Conservation (phyloP, 23 tunicate genomes). For the Phallusia fumigata region DNA sequence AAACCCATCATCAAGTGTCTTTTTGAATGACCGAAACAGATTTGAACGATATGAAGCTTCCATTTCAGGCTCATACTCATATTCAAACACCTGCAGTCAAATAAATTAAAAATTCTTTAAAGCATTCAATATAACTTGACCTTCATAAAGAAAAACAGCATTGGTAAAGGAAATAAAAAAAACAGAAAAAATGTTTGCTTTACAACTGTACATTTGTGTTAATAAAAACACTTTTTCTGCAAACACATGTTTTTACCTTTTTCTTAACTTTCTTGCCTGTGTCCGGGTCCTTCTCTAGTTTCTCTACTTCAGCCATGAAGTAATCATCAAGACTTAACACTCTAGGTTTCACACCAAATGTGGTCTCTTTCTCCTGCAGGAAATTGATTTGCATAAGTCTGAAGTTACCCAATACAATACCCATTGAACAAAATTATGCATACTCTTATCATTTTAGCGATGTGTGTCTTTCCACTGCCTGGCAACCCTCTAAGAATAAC, state of each 20-base stretch:
- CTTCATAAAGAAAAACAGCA: not conserved
- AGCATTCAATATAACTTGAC: no score
- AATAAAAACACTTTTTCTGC: not conserved
- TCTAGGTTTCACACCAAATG: conserved; percentile 54
- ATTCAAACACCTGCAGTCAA: conserved; percentile 62
- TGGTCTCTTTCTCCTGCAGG: conserved; percentile 59
- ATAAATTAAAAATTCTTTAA: no score
- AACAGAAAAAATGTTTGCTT: not conserved
- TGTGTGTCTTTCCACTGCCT: conserved; percentile 80
- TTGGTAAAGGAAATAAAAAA: no score
- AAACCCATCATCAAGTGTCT: conserved; percentile 76
- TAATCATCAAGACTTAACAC: conserved; percentile 88
- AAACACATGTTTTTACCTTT: conserved; percentile 22
- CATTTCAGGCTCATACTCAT: conserved; percentile 81
- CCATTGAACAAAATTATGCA: not conserved
- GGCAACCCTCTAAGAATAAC: conserved; percentile 84
- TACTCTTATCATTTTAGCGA: conserved; percentile 90
- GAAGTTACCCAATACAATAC: no score
- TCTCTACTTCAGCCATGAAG: conserved; percentile 87
- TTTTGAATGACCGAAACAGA: conserved; percentile 63
- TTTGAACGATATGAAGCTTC: conserved; percentile 61
- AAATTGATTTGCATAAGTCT: not conserved
- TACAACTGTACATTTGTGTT: not conserved
- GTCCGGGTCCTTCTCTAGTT: conserved; percentile 46
- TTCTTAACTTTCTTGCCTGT: conserved; percentile 51